Conservation (phyloP, 2,888 invertebrate genomes). For the Dolichomitus sp. region DNA sequence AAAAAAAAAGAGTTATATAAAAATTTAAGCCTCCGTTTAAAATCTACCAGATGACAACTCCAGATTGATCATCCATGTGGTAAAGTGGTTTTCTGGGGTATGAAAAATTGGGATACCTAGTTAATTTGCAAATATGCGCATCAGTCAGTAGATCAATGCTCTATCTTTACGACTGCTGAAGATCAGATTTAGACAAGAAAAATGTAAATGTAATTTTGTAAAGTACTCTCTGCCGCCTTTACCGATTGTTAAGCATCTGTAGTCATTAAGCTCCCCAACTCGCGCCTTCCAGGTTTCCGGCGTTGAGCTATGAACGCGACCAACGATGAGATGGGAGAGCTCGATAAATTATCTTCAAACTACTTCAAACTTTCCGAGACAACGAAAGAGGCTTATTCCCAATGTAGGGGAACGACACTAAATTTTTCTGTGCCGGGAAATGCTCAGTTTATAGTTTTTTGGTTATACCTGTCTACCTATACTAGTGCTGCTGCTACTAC, state of each 20-base stretch:
- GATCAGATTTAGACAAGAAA: neutral
- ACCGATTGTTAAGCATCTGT: neutral
- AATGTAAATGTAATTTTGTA: no score
- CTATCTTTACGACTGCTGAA: neutral
- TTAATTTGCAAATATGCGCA: no score
- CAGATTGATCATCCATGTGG: no score
- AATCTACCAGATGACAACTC: neutral
- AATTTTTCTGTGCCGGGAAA: slow-evolving; percentile 57
- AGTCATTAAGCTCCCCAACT: neutral
- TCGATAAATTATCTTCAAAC: slow-evolving; percentile 66
- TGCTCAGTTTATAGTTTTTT: slow-evolving; percentile 52
- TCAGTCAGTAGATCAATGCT: neutral
- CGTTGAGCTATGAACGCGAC: neutral
- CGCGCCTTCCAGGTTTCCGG: neutral
- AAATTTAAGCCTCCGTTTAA: neutral
- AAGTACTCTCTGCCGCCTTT: neutral
- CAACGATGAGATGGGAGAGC: slow-evolving; percentile 53
- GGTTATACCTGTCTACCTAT: slow-evolving; percentile 18
- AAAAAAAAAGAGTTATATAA: no score
- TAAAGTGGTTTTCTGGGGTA: no score
- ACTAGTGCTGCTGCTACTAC: slow-evolving; percentile 20
- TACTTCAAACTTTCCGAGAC: slow-evolving; percentile 60
- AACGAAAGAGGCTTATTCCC: slow-evolving; percentile 63
- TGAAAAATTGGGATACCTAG: no score
- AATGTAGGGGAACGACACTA: slow-evolving; percentile 46